A percentile compares a stretch with the other conserved stretches of the same genome.
These are phyloP conservation scores for Corythornis madagascariensis DNA, from an alignment of 2,113 vertebrate genomes.

Conservation along the genomic window DNA sequence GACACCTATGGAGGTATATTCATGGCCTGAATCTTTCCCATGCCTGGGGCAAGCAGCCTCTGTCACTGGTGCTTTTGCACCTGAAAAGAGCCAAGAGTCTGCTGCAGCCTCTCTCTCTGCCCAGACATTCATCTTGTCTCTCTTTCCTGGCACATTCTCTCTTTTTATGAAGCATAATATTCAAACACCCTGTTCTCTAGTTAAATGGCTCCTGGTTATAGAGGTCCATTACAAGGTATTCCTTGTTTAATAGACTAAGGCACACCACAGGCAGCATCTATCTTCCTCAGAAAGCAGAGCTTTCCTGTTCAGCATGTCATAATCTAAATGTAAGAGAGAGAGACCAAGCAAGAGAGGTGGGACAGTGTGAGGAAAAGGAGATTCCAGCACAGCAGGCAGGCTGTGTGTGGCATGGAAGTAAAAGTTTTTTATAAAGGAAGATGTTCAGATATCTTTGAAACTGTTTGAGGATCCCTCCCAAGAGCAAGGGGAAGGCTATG, in stretches of 20 bases:
- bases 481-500: not conserved
- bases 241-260: not conserved
- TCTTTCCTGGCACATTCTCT: not conserved
- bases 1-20: not conserved
- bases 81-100: not conserved
- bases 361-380: not conserved
- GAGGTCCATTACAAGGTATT: not conserved
- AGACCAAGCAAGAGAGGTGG: not conserved
- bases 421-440: not conserved
- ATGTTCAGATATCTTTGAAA: not conserved
- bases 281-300: not conserved
- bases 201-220: not conserved
- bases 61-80: not conserved
- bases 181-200: not conserved
- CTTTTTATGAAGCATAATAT: not conserved
- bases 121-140: not conserved
- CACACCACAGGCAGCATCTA: not conserved
- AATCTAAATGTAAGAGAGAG: not conserved
- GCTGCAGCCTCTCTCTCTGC: not conserved
- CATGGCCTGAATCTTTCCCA: not conserved
- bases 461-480: not conserved
- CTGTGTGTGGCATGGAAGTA: not conserved
- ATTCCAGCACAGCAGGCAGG: constrained; percentile 13
- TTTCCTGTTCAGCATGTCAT: not conserved
- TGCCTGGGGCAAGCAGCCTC: not conserved